Evolutionary conservation across 1,140 invertebrate genomes (phyloP).

Genomic region (Scaptomyza pallida): DNA sequence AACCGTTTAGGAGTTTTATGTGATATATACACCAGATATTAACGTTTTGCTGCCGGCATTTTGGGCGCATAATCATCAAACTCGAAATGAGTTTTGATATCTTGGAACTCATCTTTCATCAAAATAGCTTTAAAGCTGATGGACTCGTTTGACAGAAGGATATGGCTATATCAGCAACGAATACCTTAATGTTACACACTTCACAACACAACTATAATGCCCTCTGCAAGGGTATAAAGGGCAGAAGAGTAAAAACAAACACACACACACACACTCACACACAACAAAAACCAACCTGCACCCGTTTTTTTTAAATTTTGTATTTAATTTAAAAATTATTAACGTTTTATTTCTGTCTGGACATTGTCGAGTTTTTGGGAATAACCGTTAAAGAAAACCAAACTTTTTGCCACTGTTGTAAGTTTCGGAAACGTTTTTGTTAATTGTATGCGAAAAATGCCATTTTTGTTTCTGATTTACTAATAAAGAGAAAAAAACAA

Average conservation of each 20-base stretch:
- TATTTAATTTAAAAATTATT: not conserved
- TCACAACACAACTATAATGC: not conserved
- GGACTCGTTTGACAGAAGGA: no score
- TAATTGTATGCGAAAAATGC: slow-evolving; percentile 36
- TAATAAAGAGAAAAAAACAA: slow-evolving; percentile 1
- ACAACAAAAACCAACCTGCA: not conserved
- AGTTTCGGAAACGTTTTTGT: slow-evolving; percentile 35
- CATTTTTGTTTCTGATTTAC: slow-evolving; percentile 39
- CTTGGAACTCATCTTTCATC: no score
- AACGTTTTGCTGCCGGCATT: no score
- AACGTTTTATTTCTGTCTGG: slow-evolving; percentile 23
- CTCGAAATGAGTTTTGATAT: no score
- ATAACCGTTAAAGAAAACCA: slow-evolving; percentile 18
- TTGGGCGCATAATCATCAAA: no score
- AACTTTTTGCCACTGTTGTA: slow-evolving; percentile 32
- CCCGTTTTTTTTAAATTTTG: slow-evolving; percentile 10
- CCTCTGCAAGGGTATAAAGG: not conserved
- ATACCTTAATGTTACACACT: no score
- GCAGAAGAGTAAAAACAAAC: not conserved
- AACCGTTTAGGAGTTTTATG: no score
- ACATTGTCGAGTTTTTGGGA: slow-evolving; percentile 20
- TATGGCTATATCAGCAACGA: no score
- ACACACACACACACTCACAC: no score
- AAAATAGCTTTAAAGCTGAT: no score
- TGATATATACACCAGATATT: no score